Conservation (phyloP, 23 tunicate species). For the Ciona savignyi region DNA sequence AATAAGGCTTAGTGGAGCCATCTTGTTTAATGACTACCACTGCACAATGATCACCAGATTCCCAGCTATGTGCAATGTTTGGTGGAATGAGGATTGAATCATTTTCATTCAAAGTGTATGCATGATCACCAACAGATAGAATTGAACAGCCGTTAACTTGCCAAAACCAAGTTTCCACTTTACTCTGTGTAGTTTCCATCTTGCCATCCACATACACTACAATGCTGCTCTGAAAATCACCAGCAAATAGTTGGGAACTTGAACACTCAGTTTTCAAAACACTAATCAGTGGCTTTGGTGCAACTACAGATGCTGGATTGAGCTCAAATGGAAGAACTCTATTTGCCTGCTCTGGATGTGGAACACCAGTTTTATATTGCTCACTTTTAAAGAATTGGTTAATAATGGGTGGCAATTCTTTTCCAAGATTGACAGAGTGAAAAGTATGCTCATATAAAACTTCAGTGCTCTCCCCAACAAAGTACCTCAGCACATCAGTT, state of each 20-base stretch:
- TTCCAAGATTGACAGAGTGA: constrained; percentile 53
- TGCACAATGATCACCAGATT: not conserved
- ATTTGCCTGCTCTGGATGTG: constrained; percentile 25
- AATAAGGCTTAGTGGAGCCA: too few species aligned
- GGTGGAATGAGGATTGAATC: not conserved
- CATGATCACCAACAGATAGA: not conserved
- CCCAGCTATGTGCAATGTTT: not conserved
- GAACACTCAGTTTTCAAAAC: not conserved
- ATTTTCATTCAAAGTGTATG: not conserved
- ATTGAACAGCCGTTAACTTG: not conserved
- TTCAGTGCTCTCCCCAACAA: constrained; percentile 25
- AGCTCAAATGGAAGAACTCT: constrained; percentile 44
- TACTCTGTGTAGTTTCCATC: not conserved
- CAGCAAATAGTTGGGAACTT: not conserved
- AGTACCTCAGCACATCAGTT: constrained; percentile 71
- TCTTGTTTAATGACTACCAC: too few species aligned
- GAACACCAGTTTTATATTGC: constrained; percentile 57
- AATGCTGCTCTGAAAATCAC: not conserved
- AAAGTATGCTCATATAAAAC: constrained; percentile 55
- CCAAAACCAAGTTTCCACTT: not conserved
- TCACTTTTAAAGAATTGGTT: constrained; percentile 52
- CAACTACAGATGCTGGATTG: constrained; percentile 6
- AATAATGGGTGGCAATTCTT: constrained; percentile 56
- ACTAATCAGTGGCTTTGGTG: constrained; percentile 10
- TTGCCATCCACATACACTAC: not conserved